Conservation (phyloP, 2,113 vertebrate species). For the Heteronetta atricapilla region DNA sequence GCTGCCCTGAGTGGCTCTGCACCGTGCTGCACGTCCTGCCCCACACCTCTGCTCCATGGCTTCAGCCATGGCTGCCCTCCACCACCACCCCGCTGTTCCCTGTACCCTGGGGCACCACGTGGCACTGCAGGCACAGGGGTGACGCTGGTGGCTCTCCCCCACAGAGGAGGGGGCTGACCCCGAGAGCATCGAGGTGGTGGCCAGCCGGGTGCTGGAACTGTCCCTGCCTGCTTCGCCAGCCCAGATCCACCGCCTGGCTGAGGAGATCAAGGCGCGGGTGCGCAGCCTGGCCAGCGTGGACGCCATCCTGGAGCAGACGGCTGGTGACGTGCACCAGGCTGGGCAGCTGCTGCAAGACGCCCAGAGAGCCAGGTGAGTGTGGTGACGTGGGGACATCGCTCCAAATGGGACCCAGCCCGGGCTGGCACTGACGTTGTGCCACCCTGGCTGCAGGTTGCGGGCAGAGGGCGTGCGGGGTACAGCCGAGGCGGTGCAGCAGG, state of each 20-base stretch:
- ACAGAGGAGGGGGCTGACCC: slow-evolving; percentile 96
- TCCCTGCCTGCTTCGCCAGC: slow-evolving; percentile 91
- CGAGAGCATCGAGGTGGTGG: slow-evolving; percentile 92
- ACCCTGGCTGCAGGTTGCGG: slow-evolving; percentile 64
- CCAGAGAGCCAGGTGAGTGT: slow-evolving; percentile 84
- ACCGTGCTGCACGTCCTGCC: background rate
- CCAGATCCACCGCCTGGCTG: slow-evolving; percentile 88
- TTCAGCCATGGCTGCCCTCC: background rate
- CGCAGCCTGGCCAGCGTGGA: slow-evolving; percentile 92
- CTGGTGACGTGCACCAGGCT: slow-evolving; percentile 85
- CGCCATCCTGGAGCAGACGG: slow-evolving; percentile 88
- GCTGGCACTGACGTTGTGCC: accelerated
- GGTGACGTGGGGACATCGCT: accelerated
- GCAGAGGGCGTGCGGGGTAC: slow-evolving; percentile 87
- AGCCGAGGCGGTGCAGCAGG: slow-evolving; percentile 83
- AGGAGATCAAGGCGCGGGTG: slow-evolving; percentile 91
- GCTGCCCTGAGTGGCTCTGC: background rate
- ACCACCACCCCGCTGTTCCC: background rate
- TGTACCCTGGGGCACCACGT: accelerated
- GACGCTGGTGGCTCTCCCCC: background rate
- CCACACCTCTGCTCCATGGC: background rate
- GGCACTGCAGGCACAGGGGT: background rate
- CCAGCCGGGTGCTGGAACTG: slow-evolving; percentile 89
- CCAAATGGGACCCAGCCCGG: accelerated
- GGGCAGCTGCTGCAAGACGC: slow-evolving; percentile 89